Conservation (phyloP, 2,888 invertebrate species). For the Rhagophthalmus giganteus region DNA sequence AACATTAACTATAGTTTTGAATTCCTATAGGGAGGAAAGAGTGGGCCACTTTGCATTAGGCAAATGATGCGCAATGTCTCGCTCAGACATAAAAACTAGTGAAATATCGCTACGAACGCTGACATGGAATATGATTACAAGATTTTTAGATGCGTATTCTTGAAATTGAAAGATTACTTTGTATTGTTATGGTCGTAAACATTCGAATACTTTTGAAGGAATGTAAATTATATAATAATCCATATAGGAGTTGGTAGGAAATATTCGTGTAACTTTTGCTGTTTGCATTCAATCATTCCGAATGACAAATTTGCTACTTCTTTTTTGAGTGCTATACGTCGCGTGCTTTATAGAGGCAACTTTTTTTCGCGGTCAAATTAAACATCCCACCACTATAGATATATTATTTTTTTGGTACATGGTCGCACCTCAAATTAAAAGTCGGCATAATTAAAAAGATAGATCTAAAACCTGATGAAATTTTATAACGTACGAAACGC, state of each 20-base stretch:
- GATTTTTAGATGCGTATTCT: slow-evolving; percentile 47
- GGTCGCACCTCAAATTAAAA: background rate
- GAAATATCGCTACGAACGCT: slow-evolving; percentile 46
- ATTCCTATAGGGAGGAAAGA: slow-evolving; percentile 46
- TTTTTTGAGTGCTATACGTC: background rate
- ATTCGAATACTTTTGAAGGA: slow-evolving; percentile 27
- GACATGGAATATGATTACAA: slow-evolving; percentile 51
- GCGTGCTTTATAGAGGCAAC: background rate
- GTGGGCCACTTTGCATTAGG: slow-evolving; percentile 53
- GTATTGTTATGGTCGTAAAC: slow-evolving; percentile 46
- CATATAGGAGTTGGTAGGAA: slow-evolving; percentile 2
- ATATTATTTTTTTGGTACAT: background rate
- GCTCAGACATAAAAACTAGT: slow-evolving; percentile 48
- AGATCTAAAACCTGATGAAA: slow-evolving; percentile 20
- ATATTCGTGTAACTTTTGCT: background rate
- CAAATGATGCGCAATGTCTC: slow-evolving; percentile 52
- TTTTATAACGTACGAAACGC: slow-evolving; percentile 13
- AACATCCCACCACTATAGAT: too few relatives aligned
- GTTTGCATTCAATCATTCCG: background rate
- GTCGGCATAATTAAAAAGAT: background rate
- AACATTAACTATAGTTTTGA: slow-evolving; percentile 54
- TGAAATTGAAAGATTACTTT: slow-evolving; percentile 53
- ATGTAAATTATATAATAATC: slow-evolving; percentile 26
- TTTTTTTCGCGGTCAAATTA: background rate
- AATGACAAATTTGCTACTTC: background rate